Evolutionary conservation across 2,797 vertebrate species (phyloP), one percentile per base, ranked within the genome.

Genomic region (Cossypha heuglini): DNA sequence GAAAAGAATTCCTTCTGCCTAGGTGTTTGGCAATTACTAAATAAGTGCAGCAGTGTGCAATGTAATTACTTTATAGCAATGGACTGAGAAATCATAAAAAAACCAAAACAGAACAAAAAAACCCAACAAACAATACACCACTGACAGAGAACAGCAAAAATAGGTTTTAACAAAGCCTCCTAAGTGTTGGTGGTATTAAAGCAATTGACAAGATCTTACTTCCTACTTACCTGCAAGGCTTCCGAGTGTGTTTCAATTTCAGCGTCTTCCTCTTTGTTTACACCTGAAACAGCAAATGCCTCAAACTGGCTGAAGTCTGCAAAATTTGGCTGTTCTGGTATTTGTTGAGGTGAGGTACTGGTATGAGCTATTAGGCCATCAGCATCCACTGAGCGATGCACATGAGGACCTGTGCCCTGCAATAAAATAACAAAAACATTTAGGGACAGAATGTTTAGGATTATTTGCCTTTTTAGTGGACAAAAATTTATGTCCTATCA

Each of bases 281-380:
- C 97, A 95, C 97, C 96, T 62, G 98, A 98, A 92, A 98, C 98
- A 88, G 99, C 98, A 94, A 99, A 99, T 51, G 98, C 99, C 97
- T 99, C 98, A 97, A 99, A 99, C 81, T 99, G 99, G 97, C 99
- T 99, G 97, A 99, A 99, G 97, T 99, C 99, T 25, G 99, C 99
- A 88, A 99, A 99, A 96, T 99, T 99, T 96, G 99, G 99, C 98
- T 99, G 99, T 79, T 99, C 99, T 88, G 99, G 99, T 86, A 99
- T 99, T 98, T 99, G 99, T 52, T 99, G 99, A 33, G 99, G 99
- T 80, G 99, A 99, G 92, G 99, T 99, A 98, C 98, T 98, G 69
- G 98, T 95, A 94, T 98, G 98, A 93, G 74, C 97, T 96, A 97
- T 97, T 94, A 96, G 98, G 92, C 97, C 97, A 55, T 99, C 99